Conservation (phyloP, 2,888 invertebrate species). For the Nysson spinosus region DNA sequence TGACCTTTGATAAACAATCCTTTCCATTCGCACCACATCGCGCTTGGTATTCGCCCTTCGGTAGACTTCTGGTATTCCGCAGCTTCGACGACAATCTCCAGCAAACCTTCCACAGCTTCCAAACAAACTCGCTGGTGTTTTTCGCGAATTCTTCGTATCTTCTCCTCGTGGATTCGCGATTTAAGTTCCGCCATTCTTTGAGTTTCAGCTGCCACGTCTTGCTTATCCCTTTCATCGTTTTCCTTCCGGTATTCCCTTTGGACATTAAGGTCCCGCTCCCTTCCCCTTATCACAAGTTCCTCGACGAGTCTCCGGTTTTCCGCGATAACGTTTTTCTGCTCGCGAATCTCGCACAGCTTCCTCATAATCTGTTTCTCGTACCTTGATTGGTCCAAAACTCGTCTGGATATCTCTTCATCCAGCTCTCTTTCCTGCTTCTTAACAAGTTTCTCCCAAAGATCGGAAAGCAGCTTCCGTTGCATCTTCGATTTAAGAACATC, state of each 20-base stretch:
- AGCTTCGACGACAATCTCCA: constrained; percentile 80
- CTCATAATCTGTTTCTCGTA: constrained; percentile 84
- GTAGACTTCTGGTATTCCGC: constrained; percentile 78
- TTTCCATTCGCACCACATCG: constrained; percentile 80
- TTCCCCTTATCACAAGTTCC: constrained; percentile 78
- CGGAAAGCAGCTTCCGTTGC: constrained; percentile 77
- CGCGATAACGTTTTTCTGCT: constrained; percentile 80
- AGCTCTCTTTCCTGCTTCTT: constrained; percentile 79
- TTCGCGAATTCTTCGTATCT: constrained; percentile 55
- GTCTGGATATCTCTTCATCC: constrained; percentile 79
- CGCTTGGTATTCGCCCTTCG: constrained; percentile 76
- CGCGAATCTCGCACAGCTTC: constrained; percentile 82
- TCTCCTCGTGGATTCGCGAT: constrained; percentile 78
- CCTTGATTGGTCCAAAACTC: constrained; percentile 81
- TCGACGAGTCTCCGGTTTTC: constrained; percentile 80
- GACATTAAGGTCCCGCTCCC: constrained; percentile 77
- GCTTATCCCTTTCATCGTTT: constrained; percentile 44
- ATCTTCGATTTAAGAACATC: constrained; percentile 79
- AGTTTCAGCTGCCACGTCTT: constrained; percentile 55
- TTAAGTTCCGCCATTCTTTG: constrained; percentile 77
- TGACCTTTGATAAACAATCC: constrained; percentile 79
- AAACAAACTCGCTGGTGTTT: constrained; percentile 78
- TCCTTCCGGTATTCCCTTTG: constrained; percentile 75
- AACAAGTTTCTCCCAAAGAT: constrained; percentile 80
- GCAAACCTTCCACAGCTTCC: constrained; percentile 79